Evolutionary conservation across 2,888 invertebrate genomes (phyloP).

Genomic region (Scaptomyza tumidula): DNA sequence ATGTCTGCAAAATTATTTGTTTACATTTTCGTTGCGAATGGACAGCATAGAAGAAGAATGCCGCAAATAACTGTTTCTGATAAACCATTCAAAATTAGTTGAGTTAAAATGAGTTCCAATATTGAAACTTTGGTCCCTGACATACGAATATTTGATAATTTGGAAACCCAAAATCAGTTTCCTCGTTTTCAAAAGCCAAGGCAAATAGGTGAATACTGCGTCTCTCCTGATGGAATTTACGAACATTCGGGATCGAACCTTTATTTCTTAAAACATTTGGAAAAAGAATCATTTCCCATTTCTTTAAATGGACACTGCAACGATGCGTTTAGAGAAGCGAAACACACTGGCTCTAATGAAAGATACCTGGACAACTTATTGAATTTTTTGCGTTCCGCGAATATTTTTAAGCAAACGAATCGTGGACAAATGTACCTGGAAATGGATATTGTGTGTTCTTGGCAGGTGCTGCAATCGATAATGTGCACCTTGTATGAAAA

Average conservation of each 20-base stretch:
- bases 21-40: slow-evolving; percentile 60
- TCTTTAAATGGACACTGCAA: background rate
- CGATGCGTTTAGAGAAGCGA: background rate
- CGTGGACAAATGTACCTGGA: background rate
- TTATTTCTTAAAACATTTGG: slow-evolving; percentile 17
- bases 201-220: slow-evolving; percentile 41
- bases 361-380: slow-evolving; percentile 55
- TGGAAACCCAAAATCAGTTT: slow-evolving; percentile 17
- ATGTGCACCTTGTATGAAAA: slow-evolving; percentile 59
- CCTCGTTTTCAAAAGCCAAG: slow-evolving; percentile 19
- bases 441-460: slow-evolving; percentile 54
- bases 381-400: slow-evolving; percentile 21
- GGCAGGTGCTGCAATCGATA: slow-evolving; percentile 45
- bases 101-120: slow-evolving; percentile 18
- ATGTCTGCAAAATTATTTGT: slow-evolving; percentile 23
- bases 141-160: background rate
- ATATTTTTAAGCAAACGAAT: background rate
- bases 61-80: slow-evolving; percentile 21
- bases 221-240: slow-evolving; percentile 42
- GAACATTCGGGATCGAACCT: slow-evolving; percentile 27
- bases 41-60: slow-evolving; percentile 26
- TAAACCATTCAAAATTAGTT: slow-evolving; percentile 16
- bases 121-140: slow-evolving; percentile 26
- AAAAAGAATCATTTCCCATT: slow-evolving; percentile 15
- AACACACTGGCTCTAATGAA: rapidly evolving